Evolutionary conservation across 2,797 vertebrate genomes (phyloP).

Genomic region (Gastrophryne carolinensis): DNA sequence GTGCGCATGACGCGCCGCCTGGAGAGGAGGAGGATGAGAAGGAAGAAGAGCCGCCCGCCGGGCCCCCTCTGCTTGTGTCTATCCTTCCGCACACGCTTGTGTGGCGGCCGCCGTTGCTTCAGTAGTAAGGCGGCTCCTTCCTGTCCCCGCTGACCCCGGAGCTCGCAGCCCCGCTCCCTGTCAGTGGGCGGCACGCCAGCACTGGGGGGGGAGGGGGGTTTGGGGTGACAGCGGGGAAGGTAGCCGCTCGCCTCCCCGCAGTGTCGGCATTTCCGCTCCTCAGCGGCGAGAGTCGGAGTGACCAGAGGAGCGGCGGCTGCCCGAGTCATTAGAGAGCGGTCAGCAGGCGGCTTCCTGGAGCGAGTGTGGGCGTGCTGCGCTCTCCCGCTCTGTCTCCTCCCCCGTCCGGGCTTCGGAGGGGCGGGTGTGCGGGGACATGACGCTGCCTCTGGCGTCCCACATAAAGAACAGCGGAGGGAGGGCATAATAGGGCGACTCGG

Average conservation of each 20-base stretch:
- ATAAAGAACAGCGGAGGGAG: conserved; percentile 26
- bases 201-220: conserved; percentile 23
- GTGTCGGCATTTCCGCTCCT: too few species aligned
- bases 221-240: not conserved
- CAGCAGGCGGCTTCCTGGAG: not conserved
- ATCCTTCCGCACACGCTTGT: not conserved
- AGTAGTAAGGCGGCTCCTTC: not conserved
- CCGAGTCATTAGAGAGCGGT: too few species aligned
- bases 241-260: too few species aligned
- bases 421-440: conserved; percentile 26
- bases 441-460: conserved; percentile 39
- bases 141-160: not conserved
- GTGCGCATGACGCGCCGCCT: conserved; percentile 15
- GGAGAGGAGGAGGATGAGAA: conserved; percentile 32
- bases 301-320: too few species aligned
- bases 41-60: conserved; percentile 26
- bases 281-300: too few species aligned
- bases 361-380: not conserved
- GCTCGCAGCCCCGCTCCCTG: not conserved
- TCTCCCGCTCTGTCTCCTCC: not conserved
- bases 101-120: not conserved
- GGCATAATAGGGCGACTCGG: not conserved
- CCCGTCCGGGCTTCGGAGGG: conserved; percentile 20
- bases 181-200: not conserved
- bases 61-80: not conserved